These are phyloP conservation scores for Acleris laterana DNA, from an alignment of 2,888 invertebrate genomes.

Conservation along the genomic window DNA sequence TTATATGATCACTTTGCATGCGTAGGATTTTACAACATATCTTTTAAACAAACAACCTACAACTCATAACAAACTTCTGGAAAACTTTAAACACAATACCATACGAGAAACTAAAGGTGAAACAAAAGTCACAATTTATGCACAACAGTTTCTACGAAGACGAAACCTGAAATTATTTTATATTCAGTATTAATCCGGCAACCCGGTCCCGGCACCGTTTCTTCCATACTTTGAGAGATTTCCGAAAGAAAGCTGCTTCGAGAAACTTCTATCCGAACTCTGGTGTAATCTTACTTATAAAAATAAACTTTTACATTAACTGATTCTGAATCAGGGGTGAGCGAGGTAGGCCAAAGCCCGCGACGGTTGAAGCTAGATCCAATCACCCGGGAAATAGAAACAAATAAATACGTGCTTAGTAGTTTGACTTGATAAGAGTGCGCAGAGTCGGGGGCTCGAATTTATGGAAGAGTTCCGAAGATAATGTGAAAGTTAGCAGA, in stretches of 20 bases:
- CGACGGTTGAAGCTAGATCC: conserved; percentile 69
- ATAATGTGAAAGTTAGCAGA: conserved; percentile 79
- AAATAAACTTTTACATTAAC: conserved; percentile 86
- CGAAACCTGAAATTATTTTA: conserved; percentile 74
- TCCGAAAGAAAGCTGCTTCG: conserved; percentile 77
- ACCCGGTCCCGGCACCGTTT: conserved; percentile 68
- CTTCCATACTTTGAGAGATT: conserved; percentile 79
- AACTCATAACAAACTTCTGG: conserved; percentile 24
- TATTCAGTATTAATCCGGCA: conserved; percentile 80
- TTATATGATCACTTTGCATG: no score
- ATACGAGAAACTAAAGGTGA: conserved; percentile 33
- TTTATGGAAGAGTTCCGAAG: conserved; percentile 74
- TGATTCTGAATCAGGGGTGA: conserved; percentile 80
- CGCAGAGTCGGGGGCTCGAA: conserved; percentile 69
- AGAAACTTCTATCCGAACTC: conserved; percentile 77
- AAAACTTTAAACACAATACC: conserved; percentile 17
- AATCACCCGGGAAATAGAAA: conserved; percentile 81
- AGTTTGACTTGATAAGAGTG: conserved; percentile 80
- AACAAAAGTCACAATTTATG: conserved; percentile 53
- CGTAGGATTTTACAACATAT: not conserved
- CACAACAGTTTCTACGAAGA: conserved; percentile 62
- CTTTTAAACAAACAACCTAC: conserved; percentile 21
- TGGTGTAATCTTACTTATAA: conserved; percentile 85
- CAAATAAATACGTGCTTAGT: conserved; percentile 80
- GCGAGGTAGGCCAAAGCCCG: conserved; percentile 69